These are phyloP conservation scores for Amphiprion ocellaris DNA, from an alignment of 2,113 vertebrate genomes.

Conservation along the genomic window DNA sequence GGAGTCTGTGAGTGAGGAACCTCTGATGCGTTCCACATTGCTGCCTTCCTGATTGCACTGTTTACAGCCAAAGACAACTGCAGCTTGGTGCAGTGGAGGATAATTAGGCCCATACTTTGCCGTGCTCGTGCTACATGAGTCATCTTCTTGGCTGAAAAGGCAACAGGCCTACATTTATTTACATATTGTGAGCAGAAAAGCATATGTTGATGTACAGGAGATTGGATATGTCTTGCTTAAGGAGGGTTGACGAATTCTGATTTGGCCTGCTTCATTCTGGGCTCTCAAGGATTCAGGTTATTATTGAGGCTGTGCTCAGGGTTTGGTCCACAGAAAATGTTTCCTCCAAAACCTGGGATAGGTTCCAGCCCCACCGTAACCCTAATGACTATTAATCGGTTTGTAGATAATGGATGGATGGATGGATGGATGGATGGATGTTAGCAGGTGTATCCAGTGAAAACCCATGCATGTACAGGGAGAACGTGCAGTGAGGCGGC, in stretches of 20 bases:
- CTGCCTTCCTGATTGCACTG: constrained; percentile 75
- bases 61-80: constrained; percentile 77
- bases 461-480: no score
- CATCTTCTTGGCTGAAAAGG: constrained; percentile 41
- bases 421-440: no score
- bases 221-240: constrained; percentile 11
- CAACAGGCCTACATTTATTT: constrained; percentile 38
- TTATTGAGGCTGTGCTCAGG: neutral
- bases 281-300: neutral
- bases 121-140: constrained; percentile 54
- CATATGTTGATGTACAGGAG: neutral
- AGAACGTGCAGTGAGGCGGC: no score
- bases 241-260: constrained; percentile 7
- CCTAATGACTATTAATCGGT: no score
- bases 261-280: neutral
- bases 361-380: no score
- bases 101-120: constrained; percentile 66
- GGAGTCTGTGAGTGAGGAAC: constrained; percentile 68
- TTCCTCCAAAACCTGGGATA: neutral
- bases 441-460: no score
- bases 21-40: constrained; percentile 70
- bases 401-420: no score
- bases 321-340: neutral
- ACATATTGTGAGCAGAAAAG: constrained; percentile 11
- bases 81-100: constrained; percentile 59